Percentiles rank a stretch among this genome's conserved stretches.
Conservation (phyloP, 2,113 vertebrate genomes). For the Calcarius ornatus region DNA sequence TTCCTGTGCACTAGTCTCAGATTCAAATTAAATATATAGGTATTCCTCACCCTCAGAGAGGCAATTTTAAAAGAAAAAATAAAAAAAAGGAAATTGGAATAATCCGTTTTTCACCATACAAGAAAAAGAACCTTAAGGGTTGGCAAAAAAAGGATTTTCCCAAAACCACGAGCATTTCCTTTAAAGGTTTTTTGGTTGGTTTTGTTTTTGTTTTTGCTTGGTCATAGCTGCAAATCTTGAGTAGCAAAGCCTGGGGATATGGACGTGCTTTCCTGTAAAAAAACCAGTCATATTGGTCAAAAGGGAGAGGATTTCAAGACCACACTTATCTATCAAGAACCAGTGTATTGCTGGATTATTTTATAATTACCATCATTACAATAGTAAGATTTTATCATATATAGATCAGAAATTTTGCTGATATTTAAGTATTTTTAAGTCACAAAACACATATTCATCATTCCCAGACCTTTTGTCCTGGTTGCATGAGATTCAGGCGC, state of each 20-base stretch:
- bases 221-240: background rate
- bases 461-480: background rate
- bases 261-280: background rate
- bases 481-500: background rate
- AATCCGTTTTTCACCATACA: too few relatives aligned
- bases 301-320: background rate
- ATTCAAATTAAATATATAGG: background rate
- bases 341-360: background rate
- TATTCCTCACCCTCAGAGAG: background rate
- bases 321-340: background rate
- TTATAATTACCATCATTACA: background rate
- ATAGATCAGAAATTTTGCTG: background rate
- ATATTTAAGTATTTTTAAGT: background rate
- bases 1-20: background rate
- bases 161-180: too few relatives aligned
- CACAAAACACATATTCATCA: background rate
- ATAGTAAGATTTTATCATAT: background rate
- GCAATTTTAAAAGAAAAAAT: background rate
- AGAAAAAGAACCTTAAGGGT: too few relatives aligned
- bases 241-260: background rate
- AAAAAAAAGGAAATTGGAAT: background rate
- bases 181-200: too few relatives aligned
- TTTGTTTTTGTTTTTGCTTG: rapidly evolving
- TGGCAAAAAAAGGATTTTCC: too few relatives aligned
- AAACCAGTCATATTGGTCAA: background rate